phyloP scores from a whole-genome alignment of 1,140 invertebrate genomes.

The Acromyrmex charruanus region DNA sequence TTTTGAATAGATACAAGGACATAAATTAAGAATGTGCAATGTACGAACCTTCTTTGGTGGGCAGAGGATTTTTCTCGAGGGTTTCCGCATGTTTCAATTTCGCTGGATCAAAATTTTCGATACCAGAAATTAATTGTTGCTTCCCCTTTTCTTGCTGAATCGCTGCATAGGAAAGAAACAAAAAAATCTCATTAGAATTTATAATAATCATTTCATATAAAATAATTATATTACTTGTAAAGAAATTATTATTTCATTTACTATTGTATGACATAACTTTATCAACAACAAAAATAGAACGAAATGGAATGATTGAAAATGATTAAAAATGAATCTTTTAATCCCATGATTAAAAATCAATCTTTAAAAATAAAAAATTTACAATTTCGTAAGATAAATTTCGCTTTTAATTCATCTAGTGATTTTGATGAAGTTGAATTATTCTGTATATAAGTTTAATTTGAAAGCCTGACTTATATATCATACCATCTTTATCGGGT shows the following conservation, averaged over 20 bases:
- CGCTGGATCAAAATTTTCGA: constrained; percentile 94
- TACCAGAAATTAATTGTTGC: constrained; percentile 94
- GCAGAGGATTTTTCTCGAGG: constrained; percentile 95
- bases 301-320: neutral
- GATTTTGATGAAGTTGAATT: neutral
- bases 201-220: neutral
- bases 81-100: constrained; percentile 96
- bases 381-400: neutral
- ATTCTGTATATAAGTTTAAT: constrained; percentile 1
- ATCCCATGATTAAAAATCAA: neutral
- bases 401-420: constrained; percentile 1
- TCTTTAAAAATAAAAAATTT: neutral
- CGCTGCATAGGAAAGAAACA: constrained; percentile 86
- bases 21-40: neutral
- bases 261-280: neutral
- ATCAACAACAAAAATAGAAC: neutral
- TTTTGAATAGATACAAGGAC: neutral
- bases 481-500: constrained; percentile 96
- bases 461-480: constrained; percentile 10
- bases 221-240: constrained; percentile 1
- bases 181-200: constrained; percentile 21
- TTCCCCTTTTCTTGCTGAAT: constrained; percentile 96
- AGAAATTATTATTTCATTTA: neutral
- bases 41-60: constrained; percentile 89
- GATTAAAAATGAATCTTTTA: neutral